Evolutionary conservation across 2,113 vertebrate species (phyloP).

Genomic region (Mola mola): DNA sequence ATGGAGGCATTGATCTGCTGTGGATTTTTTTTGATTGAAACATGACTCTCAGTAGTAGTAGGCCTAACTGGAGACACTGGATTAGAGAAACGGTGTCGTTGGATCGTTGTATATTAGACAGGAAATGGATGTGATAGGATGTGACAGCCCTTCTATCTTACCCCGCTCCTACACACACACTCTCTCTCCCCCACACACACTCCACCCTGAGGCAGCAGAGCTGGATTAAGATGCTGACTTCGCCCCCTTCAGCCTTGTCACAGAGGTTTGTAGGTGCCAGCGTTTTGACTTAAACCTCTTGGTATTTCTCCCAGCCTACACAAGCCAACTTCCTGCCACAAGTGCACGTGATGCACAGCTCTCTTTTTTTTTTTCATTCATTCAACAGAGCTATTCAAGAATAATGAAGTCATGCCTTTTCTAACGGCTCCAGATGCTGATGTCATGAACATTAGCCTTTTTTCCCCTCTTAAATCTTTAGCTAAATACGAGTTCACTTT

Average conservation of each 20-base stretch:
- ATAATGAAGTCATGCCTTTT: slow-evolving; percentile 76
- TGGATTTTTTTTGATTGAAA: slow-evolving; percentile 37
- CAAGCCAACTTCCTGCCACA: slow-evolving; percentile 76
- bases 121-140: slow-evolving; percentile 43
- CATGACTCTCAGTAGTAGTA: slow-evolving; percentile 3
- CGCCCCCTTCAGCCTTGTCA: slow-evolving; percentile 43
- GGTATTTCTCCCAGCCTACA: slow-evolving; percentile 59
- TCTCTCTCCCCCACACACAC: slow-evolving; percentile 8
- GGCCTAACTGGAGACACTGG: slow-evolving; percentile 30
- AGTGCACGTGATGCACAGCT: slow-evolving; percentile 58
- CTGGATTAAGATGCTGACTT: slow-evolving; percentile 51
- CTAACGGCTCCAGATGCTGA: slow-evolving; percentile 73
- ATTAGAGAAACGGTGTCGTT: slow-evolving; percentile 13
- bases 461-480: slow-evolving; percentile 59
- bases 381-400: slow-evolving; percentile 71
- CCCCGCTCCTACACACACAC: not conserved
- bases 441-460: slow-evolving; percentile 65
- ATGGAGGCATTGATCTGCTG: slow-evolving; percentile 3
- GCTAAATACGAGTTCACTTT: slow-evolving; percentile 16
- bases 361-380: slow-evolving; percentile 58
- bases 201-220: slow-evolving; percentile 37
- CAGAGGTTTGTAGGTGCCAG: slow-evolving; percentile 46
- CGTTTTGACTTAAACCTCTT: slow-evolving; percentile 57
- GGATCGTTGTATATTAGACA: slow-evolving; percentile 42
- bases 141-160: slow-evolving; percentile 23